These are phyloP conservation scores for Rhabdophis nuchalis DNA, from an alignment of 2,797 vertebrate genomes.

Conservation along the genomic window DNA sequence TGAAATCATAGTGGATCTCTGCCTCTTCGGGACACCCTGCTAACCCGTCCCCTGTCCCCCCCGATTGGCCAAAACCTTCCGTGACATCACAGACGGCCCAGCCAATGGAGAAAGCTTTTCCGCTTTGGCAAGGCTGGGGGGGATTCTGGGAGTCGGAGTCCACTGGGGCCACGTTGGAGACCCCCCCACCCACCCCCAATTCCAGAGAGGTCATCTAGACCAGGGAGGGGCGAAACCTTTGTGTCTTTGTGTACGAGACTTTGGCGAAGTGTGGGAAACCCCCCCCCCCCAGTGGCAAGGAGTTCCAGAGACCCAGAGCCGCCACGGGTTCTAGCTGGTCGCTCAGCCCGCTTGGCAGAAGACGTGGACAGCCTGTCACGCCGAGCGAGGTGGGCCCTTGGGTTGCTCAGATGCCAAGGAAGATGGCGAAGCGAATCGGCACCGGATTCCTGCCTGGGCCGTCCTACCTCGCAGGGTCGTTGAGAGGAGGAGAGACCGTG, in stretches of 20 bases:
- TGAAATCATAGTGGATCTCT: background rate
- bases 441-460: too few relatives aligned
- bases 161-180: background rate
- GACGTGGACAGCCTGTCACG: too few relatives aligned
- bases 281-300: too few relatives aligned
- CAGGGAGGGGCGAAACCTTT: too few relatives aligned
- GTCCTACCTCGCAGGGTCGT: background rate
- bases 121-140: background rate
- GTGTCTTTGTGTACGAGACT: too few relatives aligned
- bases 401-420: background rate
- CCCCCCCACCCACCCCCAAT: too few relatives aligned
- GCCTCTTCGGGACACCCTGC: background rate
- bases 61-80: background rate
- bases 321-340: too few relatives aligned
- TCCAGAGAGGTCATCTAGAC: background rate
- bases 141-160: background rate
- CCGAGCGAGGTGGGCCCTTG: background rate
- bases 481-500: background rate
- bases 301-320: background rate
- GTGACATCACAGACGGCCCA: background rate
- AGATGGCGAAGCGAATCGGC: background rate
- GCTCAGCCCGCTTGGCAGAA: background rate
- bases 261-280: too few relatives aligned
- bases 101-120: background rate
- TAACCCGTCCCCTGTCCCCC: too few relatives aligned